Evolutionary conservation across 2,113 vertebrate species (phyloP).

Genomic region (Pangasianodon gigas): DNA sequence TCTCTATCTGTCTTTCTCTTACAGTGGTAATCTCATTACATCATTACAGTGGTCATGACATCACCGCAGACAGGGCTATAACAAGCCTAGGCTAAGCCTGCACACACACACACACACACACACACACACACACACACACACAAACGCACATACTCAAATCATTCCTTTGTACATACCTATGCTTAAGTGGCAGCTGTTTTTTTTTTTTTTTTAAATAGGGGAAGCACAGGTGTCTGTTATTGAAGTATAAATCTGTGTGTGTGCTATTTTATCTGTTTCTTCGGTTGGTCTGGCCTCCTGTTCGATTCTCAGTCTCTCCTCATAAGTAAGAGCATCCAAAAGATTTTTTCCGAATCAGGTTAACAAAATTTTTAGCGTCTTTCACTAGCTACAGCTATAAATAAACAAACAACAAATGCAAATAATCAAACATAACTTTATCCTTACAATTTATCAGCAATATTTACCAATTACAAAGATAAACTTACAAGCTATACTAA

Average conservation of each 20-base stretch:
- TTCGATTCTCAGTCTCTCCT: background rate
- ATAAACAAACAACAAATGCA: background rate
- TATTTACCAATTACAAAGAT: background rate
- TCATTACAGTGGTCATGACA: slow-evolving; percentile 35
- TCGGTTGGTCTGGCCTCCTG: background rate
- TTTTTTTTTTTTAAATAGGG: background rate
- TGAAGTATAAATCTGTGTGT: background rate
- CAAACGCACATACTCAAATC: background rate
- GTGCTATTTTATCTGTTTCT: background rate
- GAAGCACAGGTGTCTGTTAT: background rate
- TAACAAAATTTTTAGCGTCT: background rate
- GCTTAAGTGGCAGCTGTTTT: background rate
- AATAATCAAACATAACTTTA: too few relatives aligned
- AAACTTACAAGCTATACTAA: background rate
- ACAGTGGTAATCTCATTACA: slow-evolving; percentile 28
- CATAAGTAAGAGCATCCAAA: background rate
- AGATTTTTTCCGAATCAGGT: background rate
- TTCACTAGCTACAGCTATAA: background rate
- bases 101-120: background rate
- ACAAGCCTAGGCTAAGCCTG: background rate
- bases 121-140: slow-evolving; percentile 9
- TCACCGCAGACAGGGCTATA: background rate
- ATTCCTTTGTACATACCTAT: background rate
- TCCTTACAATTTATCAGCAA: too few relatives aligned
- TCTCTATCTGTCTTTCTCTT: slow-evolving; percentile 3